phyloP scores from a whole-genome alignment of 2,888 invertebrate genomes.

The Melipona bicolor region DNA sequence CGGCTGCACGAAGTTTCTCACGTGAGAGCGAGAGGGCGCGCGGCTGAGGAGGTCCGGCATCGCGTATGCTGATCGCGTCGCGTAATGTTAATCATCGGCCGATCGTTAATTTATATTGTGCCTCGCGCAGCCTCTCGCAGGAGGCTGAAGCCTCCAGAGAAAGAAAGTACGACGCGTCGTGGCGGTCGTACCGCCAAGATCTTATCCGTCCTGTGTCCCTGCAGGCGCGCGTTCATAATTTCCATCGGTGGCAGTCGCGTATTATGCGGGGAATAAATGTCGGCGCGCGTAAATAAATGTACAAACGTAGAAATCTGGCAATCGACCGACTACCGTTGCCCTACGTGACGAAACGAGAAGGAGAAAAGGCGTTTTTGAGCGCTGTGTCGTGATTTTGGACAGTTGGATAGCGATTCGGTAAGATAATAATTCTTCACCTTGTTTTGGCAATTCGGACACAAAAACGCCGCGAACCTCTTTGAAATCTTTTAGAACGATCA shows the following conservation, averaged over 20 bases:
- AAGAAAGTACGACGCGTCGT: conserved; percentile 38
- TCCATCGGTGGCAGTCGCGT: conserved; percentile 41
- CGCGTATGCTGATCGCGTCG: conserved; percentile 57
- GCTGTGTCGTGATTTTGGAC: no score
- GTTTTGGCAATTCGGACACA: no score
- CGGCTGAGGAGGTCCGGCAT: conserved; percentile 19
- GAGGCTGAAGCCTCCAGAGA: conserved; percentile 18
- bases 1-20: conserved; percentile 24
- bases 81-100: conserved; percentile 55
- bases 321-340: conserved; percentile 42
- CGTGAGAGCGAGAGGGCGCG: conserved; percentile 12
- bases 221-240: conserved; percentile 48
- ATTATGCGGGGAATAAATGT: conserved; percentile 51
- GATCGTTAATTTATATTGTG: conserved; percentile 58
- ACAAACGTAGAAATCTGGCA: conserved; percentile 47
- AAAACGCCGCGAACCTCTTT: no score
- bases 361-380: neutral
- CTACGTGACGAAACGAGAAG: neutral
- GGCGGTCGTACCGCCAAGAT: conserved; percentile 40
- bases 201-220: conserved; percentile 56
- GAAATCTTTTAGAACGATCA: no score
- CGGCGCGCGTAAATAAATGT: no score
- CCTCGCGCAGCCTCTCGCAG: conserved; percentile 1
- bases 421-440: no score
- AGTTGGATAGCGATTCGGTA: no score